These are phyloP conservation scores for Sialia sialis DNA, from an alignment of 2,113 vertebrate genomes.

Conservation along the genomic window DNA sequence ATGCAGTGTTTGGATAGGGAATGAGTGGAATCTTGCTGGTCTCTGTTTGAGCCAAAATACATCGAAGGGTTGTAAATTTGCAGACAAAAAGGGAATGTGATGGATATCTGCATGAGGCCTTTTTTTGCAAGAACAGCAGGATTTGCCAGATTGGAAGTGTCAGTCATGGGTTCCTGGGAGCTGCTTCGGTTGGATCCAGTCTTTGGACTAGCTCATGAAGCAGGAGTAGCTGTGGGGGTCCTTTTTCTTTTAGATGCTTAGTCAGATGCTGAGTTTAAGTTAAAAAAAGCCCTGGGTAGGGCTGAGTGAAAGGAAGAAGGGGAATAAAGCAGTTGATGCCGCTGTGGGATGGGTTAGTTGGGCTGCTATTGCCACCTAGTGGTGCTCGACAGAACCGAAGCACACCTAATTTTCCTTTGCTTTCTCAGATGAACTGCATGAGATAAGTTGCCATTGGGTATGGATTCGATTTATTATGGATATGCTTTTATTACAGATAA, in stretches of 20 bases:
- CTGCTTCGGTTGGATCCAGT: neutral
- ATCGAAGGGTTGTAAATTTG: rapidly evolving
- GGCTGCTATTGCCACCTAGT: slow-evolving; percentile 68
- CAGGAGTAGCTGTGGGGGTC: neutral
- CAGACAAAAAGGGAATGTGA: neutral
- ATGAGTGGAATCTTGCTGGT: neutral
- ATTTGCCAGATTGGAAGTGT: neutral
- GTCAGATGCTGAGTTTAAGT: neutral
- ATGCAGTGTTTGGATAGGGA: neutral
- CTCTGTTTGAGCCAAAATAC: neutral
- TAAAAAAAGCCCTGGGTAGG: neutral
- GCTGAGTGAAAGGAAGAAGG: neutral
- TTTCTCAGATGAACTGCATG: rapidly evolving
- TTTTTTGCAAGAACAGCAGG: rapidly evolving
- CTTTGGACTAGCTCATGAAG: neutral
- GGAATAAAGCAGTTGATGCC: rapidly evolving
- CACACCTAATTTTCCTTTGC: rapidly evolving
- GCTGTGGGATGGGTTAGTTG: neutral
- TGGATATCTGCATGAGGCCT: neutral
- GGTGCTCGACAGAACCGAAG: neutral
- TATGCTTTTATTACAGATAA: neutral
- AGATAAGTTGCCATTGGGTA: neutral
- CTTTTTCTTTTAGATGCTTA: neutral
- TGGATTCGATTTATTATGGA: neutral
- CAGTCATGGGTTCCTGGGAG: neutral